Percentiles rank a stretch among this genome's conserved stretches.
Conservation (phyloP, 2,888 invertebrate species). For the Schizaphis graminum region DNA sequence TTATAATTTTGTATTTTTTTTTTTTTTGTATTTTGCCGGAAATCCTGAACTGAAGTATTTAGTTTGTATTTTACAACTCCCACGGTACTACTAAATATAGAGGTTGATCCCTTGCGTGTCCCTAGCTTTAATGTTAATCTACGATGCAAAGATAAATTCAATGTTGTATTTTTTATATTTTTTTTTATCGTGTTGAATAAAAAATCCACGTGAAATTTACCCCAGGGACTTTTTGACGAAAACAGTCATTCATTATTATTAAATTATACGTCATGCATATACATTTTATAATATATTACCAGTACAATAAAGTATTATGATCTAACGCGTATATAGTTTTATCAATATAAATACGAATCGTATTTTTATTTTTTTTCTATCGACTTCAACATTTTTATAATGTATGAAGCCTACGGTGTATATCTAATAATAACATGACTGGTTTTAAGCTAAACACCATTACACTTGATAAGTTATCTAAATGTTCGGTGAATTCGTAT, state of each 20-base stretch:
- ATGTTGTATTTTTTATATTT: not conserved
- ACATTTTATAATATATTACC: not conserved
- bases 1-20: not conserved
- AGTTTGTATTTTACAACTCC: slow-evolving; percentile 59
- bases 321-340: not conserved
- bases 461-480: no score
- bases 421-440: not conserved
- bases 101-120: slow-evolving; percentile 48
- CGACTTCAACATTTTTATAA: not conserved
- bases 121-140: slow-evolving; percentile 48
- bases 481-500: not conserved
- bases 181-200: slow-evolving; percentile 36
- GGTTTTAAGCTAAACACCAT: not conserved
- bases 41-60: slow-evolving; percentile 53
- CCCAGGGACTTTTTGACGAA: slow-evolving; percentile 9
- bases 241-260: slow-evolving; percentile 19
- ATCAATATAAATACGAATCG: not conserved
- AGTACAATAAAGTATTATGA: not conserved
- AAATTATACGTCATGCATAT: not conserved
- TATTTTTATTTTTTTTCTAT: not conserved
- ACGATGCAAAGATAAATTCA: slow-evolving; percentile 54
- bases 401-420: not conserved
- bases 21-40: not conserved
- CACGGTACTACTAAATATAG: slow-evolving; percentile 49
- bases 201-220: slow-evolving; percentile 22